Conservation (phyloP, 2,888 invertebrate genomes). For the Chrysomela aeneicollis region DNA sequence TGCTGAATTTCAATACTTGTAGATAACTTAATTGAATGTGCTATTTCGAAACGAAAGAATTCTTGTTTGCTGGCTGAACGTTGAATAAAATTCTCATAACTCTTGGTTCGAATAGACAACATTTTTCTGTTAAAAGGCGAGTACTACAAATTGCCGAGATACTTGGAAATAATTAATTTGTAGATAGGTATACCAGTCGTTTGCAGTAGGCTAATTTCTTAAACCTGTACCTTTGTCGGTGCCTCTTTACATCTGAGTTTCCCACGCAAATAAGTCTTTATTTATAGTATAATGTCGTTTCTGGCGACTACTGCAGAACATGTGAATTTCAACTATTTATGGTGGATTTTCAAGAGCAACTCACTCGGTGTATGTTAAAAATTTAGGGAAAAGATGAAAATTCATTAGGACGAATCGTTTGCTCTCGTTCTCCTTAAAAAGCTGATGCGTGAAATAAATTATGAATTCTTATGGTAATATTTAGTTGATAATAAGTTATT, state of each 20-base stretch:
- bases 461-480: too few relatives aligned
- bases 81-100: conserved; percentile 3
- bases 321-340: neutral
- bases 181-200: conserved; percentile 41
- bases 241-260: conserved; percentile 43
- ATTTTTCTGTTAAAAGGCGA: conserved; percentile 22
- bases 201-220: conserved; percentile 39
- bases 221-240: conserved; percentile 36
- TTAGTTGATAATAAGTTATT: too few relatives aligned
- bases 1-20: neutral
- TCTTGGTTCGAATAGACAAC: neutral
- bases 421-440: too few relatives aligned
- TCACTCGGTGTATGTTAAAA: neutral
- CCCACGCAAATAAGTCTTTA: conserved; percentile 52
- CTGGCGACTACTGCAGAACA: conserved; percentile 21
- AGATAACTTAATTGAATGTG: conserved; percentile 4
- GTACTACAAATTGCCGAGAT: conserved; percentile 29
- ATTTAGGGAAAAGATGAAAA: too few relatives aligned
- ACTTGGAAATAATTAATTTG: conserved; percentile 39
- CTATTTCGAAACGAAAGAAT: neutral
- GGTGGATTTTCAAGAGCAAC: neutral
- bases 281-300: conserved; percentile 41
- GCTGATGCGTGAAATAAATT: too few relatives aligned
- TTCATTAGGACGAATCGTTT: too few relatives aligned
- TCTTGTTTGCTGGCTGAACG: neutral